Conservation (phyloP, 2,888 invertebrate genomes). For the Deilephila elpenor region DNA sequence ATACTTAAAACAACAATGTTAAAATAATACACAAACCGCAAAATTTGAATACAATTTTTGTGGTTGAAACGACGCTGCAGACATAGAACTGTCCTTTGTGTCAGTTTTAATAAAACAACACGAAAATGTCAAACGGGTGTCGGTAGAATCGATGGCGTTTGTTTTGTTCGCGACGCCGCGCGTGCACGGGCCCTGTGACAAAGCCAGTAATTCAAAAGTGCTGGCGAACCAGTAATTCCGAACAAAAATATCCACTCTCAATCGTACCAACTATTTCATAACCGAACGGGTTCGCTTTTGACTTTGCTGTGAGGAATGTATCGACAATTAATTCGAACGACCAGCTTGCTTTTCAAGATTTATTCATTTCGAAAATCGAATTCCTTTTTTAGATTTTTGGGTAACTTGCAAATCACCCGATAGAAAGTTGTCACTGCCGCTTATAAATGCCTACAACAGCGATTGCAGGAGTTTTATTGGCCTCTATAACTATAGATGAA, state of each 20-base stretch:
- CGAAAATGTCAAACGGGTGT: conserved; percentile 35
- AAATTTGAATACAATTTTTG: background rate
- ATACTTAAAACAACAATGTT: background rate
- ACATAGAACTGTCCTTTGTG: conserved; percentile 8
- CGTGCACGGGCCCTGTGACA: background rate
- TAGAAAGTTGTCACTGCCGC: too few species aligned
- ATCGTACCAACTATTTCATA: conserved; percentile 9
- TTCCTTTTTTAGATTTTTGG: conserved; percentile 18
- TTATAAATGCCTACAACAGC: too few species aligned
- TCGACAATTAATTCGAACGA: too few species aligned
- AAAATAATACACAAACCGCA: background rate
- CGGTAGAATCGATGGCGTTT: conserved; percentile 19
- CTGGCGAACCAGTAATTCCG: background rate
- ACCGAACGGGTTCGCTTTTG: conserved; percentile 25
- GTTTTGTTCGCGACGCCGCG: conserved; percentile 4
- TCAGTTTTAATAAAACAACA: conserved; percentile 28
- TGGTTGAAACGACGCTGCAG: background rate
- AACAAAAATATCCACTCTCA: conserved; percentile 5
- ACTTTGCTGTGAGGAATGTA: too few species aligned
- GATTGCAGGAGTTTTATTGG: too few species aligned
- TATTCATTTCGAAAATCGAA: background rate
- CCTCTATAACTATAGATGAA: too few species aligned
- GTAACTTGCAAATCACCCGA: too few species aligned
- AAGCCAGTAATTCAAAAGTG: conserved; percentile 14
- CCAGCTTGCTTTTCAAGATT: background rate